Evolutionary conservation across 2,888 invertebrate species (phyloP).

Genomic region (Deilephila elpenor): DNA sequence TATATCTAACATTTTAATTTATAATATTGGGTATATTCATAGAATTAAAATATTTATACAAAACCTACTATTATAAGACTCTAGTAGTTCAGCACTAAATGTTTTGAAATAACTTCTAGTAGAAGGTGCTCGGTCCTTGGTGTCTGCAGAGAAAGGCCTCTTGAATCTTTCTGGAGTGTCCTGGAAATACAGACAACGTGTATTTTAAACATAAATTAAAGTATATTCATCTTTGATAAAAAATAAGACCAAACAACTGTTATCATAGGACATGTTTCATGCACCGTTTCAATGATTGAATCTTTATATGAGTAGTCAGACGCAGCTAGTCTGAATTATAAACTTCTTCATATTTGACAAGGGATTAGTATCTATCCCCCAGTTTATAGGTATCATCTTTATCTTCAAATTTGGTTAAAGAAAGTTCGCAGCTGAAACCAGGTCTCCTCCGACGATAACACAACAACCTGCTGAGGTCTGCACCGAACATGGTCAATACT

Average conservation of each 20-base stretch:
- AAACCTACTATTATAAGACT: slow-evolving; percentile 66
- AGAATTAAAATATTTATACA: background rate
- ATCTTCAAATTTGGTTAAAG: too few species aligned
- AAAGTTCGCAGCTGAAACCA: too few species aligned
- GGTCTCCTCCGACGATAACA: too few species aligned
- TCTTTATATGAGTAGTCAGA: too few species aligned
- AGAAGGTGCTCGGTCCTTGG: slow-evolving; percentile 66
- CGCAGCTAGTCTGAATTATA: too few species aligned
- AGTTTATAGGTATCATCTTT: too few species aligned
- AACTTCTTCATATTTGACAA: too few species aligned
- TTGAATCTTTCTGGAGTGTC: slow-evolving; percentile 71
- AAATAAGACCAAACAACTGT: too few species aligned
- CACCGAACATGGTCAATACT: background rate
- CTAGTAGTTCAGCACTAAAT: slow-evolving; percentile 70
- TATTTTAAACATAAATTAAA: background rate
- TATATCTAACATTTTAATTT: background rate
- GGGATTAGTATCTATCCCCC: too few species aligned
- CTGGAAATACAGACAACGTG: slow-evolving; percentile 48
- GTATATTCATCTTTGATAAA: too few species aligned
- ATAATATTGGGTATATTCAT: background rate
- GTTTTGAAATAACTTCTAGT: slow-evolving; percentile 70
- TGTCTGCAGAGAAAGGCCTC: slow-evolving; percentile 78
- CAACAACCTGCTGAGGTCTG: slow-evolving; percentile 11
- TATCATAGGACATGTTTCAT: too few species aligned
- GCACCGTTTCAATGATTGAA: too few species aligned